These are phyloP conservation scores for Thryonomys swinderianus DNA, from an alignment of 2,113 vertebrate genomes.

Conservation along the genomic window DNA sequence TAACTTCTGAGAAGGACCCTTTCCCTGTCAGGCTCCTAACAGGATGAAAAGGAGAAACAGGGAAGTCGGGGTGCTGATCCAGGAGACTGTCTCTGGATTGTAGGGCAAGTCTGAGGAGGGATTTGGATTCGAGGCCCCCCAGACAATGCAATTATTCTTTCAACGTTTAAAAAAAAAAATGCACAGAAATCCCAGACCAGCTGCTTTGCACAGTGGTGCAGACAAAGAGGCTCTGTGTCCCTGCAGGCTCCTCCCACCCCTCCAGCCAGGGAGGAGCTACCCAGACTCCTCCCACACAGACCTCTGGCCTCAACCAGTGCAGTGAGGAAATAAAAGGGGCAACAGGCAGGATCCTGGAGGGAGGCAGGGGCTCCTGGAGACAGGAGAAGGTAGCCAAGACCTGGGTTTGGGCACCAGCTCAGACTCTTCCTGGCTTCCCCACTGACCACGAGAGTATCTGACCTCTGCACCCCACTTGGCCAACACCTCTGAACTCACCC, in stretches of 20 bases:
- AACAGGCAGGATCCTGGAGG: neutral
- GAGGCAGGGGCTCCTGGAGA: neutral
- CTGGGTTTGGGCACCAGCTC: neutral
- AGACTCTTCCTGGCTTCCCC: neutral
- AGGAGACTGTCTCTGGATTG: conserved; percentile 57
- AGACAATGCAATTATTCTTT: conserved; percentile 83
- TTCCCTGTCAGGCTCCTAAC: conserved; percentile 27
- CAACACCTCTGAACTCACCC: neutral
- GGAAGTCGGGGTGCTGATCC: neutral
- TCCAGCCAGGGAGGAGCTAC: conserved; percentile 55
- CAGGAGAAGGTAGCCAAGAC: neutral
- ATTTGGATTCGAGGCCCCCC: conserved; percentile 61
- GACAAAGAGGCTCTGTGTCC: conserved; percentile 80
- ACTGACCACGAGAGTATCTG: neutral
- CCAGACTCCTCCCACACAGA: conserved; percentile 58
- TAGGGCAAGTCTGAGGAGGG: conserved; percentile 44
- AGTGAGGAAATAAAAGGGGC: conserved; percentile 28
- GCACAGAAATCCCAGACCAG: conserved; percentile 81
- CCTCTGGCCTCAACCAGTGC: conserved; percentile 51
- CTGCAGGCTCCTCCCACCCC: conserved; percentile 53
- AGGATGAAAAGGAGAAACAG: neutral
- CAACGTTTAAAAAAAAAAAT: conserved; percentile 64
- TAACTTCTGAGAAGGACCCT: neutral
- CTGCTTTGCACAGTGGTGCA: conserved; percentile 65
- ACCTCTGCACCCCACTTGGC: neutral